phyloP scores from a whole-genome alignment of 2,113 vertebrate species.

The Pterophyllum scalare region DNA sequence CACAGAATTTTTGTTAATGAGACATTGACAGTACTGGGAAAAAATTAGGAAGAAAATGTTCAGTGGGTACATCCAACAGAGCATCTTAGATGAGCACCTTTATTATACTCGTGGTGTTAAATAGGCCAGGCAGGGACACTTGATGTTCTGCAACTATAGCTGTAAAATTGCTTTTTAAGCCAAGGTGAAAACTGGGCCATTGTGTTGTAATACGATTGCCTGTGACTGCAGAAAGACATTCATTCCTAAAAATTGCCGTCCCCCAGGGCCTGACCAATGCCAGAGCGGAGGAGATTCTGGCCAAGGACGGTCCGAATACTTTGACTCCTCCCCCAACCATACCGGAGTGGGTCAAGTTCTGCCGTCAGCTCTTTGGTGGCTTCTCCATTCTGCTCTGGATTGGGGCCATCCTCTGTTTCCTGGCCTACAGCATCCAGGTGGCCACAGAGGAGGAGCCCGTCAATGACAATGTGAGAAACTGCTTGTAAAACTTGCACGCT shows the following conservation, averaged over 20 bases:
- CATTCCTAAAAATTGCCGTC: constrained; percentile 2
- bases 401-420: constrained; percentile 91
- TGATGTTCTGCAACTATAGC: constrained; percentile 48
- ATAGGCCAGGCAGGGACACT: constrained; percentile 48
- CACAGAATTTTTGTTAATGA: constrained; percentile 22
- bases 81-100: constrained; percentile 35
- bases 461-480: constrained; percentile 89
- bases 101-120: constrained; percentile 55
- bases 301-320: constrained; percentile 87
- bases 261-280: constrained; percentile 86
- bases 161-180: constrained; percentile 57
- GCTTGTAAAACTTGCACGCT: background rate
- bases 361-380: constrained; percentile 92
- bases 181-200: constrained; percentile 41
- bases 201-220: constrained; percentile 44
- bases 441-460: constrained; percentile 87
- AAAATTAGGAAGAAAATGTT: constrained; percentile 22
- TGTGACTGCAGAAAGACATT: constrained; percentile 3
- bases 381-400: constrained; percentile 96
- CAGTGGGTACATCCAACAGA: constrained; percentile 13
- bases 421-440: constrained; percentile 91
- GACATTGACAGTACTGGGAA: background rate
- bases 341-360: constrained; percentile 96
- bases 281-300: constrained; percentile 84
- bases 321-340: constrained; percentile 91